phyloP scores from a whole-genome alignment of 2,888 invertebrate genomes.

The Lasiommata megera region DNA sequence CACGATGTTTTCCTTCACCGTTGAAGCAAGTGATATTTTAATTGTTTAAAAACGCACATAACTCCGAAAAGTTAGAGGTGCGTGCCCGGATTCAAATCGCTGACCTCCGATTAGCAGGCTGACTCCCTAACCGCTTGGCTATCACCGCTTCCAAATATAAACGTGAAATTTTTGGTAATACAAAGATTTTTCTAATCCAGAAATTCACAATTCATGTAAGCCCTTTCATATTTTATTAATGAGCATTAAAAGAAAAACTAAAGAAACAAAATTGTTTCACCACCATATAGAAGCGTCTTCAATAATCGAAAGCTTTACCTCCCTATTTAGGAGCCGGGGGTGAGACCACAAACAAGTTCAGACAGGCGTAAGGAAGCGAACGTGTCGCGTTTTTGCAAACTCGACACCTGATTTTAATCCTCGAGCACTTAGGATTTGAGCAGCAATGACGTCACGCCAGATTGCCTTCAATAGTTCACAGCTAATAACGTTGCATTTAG shows the following conservation, averaged over 20 bases:
- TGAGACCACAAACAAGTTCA: conserved; percentile 57
- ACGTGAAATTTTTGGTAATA: too few species aligned
- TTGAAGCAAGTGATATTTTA: too few species aligned
- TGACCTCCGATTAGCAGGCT: too few species aligned
- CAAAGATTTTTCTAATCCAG: too few species aligned
- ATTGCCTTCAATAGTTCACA: conserved; percentile 4
- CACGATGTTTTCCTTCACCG: too few species aligned
- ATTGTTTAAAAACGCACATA: too few species aligned
- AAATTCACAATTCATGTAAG: too few species aligned
- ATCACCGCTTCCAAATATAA: too few species aligned
- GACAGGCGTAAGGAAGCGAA: conserved; percentile 66
- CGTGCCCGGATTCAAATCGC: too few species aligned
- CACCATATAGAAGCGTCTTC: conserved; percentile 18
- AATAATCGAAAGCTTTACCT: conserved; percentile 43
- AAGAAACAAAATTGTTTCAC: not conserved
- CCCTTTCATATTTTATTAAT: not conserved
- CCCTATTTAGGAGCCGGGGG: conserved; percentile 30
- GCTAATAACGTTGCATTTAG: not conserved
- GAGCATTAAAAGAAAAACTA: not conserved
- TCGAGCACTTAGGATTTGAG: conserved; percentile 63
- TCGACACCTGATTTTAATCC: conserved; percentile 62
- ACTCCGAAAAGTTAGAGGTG: too few species aligned
- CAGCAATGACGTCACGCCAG: conserved; percentile 34
- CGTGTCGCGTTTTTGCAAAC: conserved; percentile 62
- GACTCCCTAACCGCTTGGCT: too few species aligned